Percentiles rank a stretch among this genome's conserved stretches.
phyloP scores from a whole-genome alignment of 2,888 invertebrate species.

The Congeria kusceri region DNA sequence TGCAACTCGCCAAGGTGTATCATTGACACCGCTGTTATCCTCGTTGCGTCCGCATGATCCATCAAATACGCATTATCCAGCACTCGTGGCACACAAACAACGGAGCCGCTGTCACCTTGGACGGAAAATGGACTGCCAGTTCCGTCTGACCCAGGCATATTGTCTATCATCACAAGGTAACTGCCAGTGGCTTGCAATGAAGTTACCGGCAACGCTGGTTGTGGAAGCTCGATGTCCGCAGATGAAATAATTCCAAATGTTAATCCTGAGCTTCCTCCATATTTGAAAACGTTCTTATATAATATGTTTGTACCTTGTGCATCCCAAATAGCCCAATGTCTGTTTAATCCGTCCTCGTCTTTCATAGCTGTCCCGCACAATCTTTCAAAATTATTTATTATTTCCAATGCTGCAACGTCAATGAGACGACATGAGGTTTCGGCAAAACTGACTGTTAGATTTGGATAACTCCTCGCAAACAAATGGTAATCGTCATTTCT shows the following conservation, averaged over 20 bases:
- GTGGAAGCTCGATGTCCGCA: too few relatives aligned
- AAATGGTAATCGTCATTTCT: neutral
- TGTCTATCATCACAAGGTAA: slow-evolving; percentile 33
- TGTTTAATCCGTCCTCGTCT: slow-evolving; percentile 29
- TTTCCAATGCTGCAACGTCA: slow-evolving; percentile 38
- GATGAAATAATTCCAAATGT: slow-evolving; percentile 36
- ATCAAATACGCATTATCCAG: too few relatives aligned
- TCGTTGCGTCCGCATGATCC: too few relatives aligned
- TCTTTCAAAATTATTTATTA: slow-evolving; percentile 1
- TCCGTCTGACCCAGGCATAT: slow-evolving; percentile 10
- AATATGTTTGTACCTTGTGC: neutral
- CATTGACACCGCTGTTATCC: too few relatives aligned
- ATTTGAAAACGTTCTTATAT: slow-evolving; percentile 27
- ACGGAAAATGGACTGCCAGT: slow-evolving; percentile 10
- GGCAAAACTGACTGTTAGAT: slow-evolving; percentile 12
- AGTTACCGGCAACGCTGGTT: too few relatives aligned
- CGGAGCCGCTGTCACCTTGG: slow-evolving; percentile 25
- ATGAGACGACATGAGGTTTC: slow-evolving; percentile 1
- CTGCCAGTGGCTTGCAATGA: neutral
- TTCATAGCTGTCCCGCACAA: slow-evolving; percentile 21
- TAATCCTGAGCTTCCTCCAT: slow-evolving; percentile 27
- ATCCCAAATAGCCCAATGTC: neutral
- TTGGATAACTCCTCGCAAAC: slow-evolving; percentile 17
- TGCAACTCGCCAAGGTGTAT: too few relatives aligned
- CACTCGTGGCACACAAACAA: slow-evolving; percentile 18